Evolutionary conservation across 2,113 vertebrate species (phyloP), one percentile per base, ranked within the genome.

Genomic region (Rafetus swinhoei): DNA sequence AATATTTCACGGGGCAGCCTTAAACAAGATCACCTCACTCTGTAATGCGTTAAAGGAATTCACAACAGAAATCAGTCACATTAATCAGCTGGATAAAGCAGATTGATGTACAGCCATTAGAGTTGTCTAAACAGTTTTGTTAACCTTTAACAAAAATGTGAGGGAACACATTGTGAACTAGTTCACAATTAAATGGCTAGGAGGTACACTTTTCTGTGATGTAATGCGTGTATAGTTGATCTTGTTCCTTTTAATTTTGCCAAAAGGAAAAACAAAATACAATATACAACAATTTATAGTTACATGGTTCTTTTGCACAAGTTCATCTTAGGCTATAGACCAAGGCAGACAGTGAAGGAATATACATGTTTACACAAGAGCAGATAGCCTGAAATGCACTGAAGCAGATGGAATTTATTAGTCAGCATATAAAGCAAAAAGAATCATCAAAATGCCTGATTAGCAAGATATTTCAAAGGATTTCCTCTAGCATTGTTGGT

Each of bases 61-160:
- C 0, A 0, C 93, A 91, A 80, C 82, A 94, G 92, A 97, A 98
- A 96, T 95, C 82, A 93, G 96, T 90, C 83, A 91, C 94, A 95
- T 97, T 96, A 97, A 97, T 98, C 97, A 98, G 93, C 79, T 95
- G 90, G 79, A 82, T 96, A 69, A 10, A 96, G 69, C 29, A 94
- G 95, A 97, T 19, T 79, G 94, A 97, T 96, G 95, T 85, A 92
- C 94, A 96, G 89, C 79, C 93, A 94, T 95, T 84, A 96, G 89
- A 96, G 87, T 94, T 95, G 94, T 97, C 97, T 97, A 97, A 98
- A 98, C 95, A 97, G 93, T 97, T 97, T 96, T 95, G 93, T 95
- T 98, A 97, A 98, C 95, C 97, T 97, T 97, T 96, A 97, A 92
- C 96, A 97, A 98, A 97, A 95, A 96, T 76, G 94, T 82, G 91